Percentiles rank a stretch among this genome's conserved stretches.
These are phyloP conservation scores for Cossypha polioptera DNA, from an alignment of 2,797 vertebrate species.

Conservation along the genomic window DNA sequence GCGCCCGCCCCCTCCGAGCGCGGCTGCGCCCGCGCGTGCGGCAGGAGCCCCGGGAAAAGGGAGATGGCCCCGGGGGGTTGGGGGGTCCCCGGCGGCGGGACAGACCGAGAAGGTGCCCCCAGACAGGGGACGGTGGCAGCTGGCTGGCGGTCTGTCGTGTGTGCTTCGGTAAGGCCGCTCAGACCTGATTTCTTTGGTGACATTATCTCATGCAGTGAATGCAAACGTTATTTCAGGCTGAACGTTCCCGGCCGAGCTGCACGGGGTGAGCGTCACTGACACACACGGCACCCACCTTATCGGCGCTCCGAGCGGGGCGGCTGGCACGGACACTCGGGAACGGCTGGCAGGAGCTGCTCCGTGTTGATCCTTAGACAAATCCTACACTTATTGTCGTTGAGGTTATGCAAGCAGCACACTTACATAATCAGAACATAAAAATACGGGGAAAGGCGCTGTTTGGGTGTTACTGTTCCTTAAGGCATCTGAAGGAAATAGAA, in stretches of 20 bases:
- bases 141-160: background rate
- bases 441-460: background rate
- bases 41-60: background rate
- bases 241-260: background rate
- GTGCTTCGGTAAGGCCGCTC: background rate
- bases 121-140: background rate
- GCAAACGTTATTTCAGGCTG: background rate
- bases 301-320: background rate
- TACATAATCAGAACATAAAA: constrained; percentile 47
- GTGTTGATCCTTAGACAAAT: constrained; percentile 10
- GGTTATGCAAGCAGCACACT: constrained; percentile 53
- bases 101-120: background rate
- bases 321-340: background rate
- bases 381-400: background rate
- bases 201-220: background rate
- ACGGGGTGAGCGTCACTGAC: background rate
- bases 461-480: background rate
- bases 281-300: background rate
- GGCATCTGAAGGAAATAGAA: background rate
- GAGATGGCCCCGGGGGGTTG: background rate
- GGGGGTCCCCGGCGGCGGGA: background rate
- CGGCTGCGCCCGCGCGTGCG: background rate
- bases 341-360: background rate
- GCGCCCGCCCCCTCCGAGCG: background rate
- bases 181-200: background rate